Conservation (phyloP, 1,140 invertebrate genomes). For the Pemphigus obesinymphae region DNA sequence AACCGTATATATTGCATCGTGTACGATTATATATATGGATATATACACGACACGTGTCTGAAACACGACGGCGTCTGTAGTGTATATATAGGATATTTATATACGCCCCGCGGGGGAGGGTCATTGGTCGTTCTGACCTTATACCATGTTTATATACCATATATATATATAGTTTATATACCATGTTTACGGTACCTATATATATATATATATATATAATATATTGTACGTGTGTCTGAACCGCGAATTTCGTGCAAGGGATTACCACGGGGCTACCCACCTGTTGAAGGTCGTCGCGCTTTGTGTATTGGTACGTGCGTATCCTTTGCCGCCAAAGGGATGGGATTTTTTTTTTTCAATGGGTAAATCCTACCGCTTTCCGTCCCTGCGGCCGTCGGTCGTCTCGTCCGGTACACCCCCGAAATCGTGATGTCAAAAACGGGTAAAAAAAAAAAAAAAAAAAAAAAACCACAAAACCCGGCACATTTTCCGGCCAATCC, state of each 20-base stretch:
- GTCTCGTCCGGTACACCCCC: not conserved
- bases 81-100: no score
- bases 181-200: not conserved
- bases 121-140: not conserved
- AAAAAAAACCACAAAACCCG: not conserved
- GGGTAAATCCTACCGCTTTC: no score
- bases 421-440: not conserved
- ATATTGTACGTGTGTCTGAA: not conserved
- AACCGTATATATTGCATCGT: no score
- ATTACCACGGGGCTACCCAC: not conserved
- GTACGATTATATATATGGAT: no score
- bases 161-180: not conserved
- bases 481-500: not conserved
- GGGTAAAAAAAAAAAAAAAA: no score
- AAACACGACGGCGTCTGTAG: not conserved
- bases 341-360: slow-evolving; percentile 9
- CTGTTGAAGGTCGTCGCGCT: not conserved
- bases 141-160: not conserved
- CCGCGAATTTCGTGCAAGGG: not conserved
- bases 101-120: not conserved
- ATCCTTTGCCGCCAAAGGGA: not conserved
- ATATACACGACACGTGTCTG: not conserved
- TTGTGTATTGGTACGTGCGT: not conserved
- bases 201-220: not conserved
- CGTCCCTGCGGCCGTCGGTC: not conserved